Conservation (phyloP, 1,140 invertebrate species). For the Drosophila persimilis region DNA sequence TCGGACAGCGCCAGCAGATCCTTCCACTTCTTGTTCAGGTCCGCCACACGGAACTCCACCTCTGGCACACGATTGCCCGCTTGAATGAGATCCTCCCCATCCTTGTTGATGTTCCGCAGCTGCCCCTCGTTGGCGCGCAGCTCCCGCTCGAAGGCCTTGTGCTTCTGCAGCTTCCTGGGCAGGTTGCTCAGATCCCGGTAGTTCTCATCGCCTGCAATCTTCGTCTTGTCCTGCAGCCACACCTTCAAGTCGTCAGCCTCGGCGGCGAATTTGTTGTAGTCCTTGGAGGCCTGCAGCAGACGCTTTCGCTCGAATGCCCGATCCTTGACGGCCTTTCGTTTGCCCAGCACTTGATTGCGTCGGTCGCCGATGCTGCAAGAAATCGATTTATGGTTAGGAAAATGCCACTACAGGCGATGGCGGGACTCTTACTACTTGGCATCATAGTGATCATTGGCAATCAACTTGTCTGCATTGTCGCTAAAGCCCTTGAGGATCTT, state of each 20-base stretch:
- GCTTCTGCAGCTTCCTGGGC: slow-evolving; percentile 97
- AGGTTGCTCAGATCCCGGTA: slow-evolving; percentile 96
- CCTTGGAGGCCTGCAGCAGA: slow-evolving; percentile 89
- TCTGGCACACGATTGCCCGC: slow-evolving; percentile 88
- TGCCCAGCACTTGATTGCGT: slow-evolving; percentile 89
- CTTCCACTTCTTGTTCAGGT: slow-evolving; percentile 90
- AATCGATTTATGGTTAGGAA: not conserved
- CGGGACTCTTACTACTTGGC: slow-evolving; percentile 87
- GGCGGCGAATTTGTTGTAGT: slow-evolving; percentile 93
- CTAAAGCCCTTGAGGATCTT: slow-evolving; percentile 94
- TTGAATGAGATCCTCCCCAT: slow-evolving; percentile 88
- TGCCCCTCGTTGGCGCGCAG: slow-evolving; percentile 95
- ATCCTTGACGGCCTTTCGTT: slow-evolving; percentile 89
- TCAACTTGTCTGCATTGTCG: slow-evolving; percentile 93
- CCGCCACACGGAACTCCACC: slow-evolving; percentile 86
- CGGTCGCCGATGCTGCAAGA: slow-evolving; percentile 88
- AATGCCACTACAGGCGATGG: no score
- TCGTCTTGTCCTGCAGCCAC: slow-evolving; percentile 97
- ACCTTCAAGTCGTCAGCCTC: slow-evolving; percentile 93
- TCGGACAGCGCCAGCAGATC: slow-evolving; percentile 87
- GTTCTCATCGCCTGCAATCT: slow-evolving; percentile 95
- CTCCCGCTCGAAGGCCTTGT: slow-evolving; percentile 98
- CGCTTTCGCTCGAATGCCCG: slow-evolving; percentile 89
- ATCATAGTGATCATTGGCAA: slow-evolving; percentile 93
- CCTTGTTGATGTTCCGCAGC: slow-evolving; percentile 91